Conservation (phyloP, 2,797 vertebrate genomes). For the Phrynocephalus vlangalii region DNA sequence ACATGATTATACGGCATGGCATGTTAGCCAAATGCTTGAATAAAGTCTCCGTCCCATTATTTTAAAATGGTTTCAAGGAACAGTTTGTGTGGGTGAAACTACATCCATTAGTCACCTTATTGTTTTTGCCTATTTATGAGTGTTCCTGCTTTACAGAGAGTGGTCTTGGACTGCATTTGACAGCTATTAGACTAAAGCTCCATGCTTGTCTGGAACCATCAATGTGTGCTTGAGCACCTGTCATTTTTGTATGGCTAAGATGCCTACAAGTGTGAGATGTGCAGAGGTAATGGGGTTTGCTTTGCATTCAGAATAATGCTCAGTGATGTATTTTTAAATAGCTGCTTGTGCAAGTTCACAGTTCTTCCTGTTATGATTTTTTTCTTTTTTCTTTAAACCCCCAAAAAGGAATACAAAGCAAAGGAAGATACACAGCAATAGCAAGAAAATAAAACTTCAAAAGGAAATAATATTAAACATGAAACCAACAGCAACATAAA, state of each 20-base stretch:
- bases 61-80: neutral
- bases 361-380: neutral
- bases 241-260: fast-evolving
- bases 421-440: too few relatives aligned
- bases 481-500: too few relatives aligned
- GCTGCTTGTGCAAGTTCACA: neutral
- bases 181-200: constrained; percentile 11
- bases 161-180: neutral
- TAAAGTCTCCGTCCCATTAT: neutral
- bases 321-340: neutral
- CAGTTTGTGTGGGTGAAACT: neutral
- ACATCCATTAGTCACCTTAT: neutral
- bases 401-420: too few relatives aligned
- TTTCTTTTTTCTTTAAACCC: too few relatives aligned
- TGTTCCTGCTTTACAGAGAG: neutral
- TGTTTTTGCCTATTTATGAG: neutral
- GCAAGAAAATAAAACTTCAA: too few relatives aligned
- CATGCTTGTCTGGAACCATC: neutral
- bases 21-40: neutral
- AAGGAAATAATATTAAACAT: too few relatives aligned
- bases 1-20: neutral
- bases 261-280: neutral
- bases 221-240: neutral
- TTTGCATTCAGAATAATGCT: neutral
- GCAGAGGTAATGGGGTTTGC: constrained; percentile 4